Evolutionary conservation across 1,140 invertebrate species (phyloP), one percentile per base, ranked within the genome.

Genomic region (Phthorimaea operculella): DNA sequence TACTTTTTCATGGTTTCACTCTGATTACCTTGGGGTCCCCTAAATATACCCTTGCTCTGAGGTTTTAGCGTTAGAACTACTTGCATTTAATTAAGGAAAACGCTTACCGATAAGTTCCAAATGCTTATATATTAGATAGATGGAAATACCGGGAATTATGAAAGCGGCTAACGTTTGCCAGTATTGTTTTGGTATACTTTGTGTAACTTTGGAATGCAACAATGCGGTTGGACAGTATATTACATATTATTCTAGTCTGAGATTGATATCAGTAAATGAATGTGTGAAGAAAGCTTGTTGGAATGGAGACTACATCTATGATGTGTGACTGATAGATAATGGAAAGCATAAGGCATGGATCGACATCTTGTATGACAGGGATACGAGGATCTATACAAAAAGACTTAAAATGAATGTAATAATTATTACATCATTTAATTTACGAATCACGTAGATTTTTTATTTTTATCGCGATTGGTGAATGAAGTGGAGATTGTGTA

Each of bases 51-150:
- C 67, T 63, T 66, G 72, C 66, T 77, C 21, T 28, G 21, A 76
- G 62, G 62, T 65, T 58, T 64, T 75, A 76, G 64, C 64, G 44
- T 63, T 74, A 72, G 66, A 67, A 63, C 68, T 75, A 77, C 58
- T 67, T 76, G 79, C 78, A 81, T 83, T 81, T 80, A 76, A 76
- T 72, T 76, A 79, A 74, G 70, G 70, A 55, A 57, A 56, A 72
- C 63, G 58, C 60, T 65, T 68, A 68, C 57, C 55, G 56, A 64
- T 67, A 63, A 65, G 59, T 70, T 71, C 61, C 59, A 65, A 61
- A 59, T 61, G 68, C 66, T 76, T 72, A 64, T 73, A 57, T 72
- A 71, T 68, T 72, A 54, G 61, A 68, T 73, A 72, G 59, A 57
- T 61, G 70, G 74, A 74, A 62, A 71, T 67, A 66, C 71, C 68